Base-by-base conservation (phyloP, 30 jellyfish, hydroid and myxozoan species). In the Rhopilema esculentum region DNA sequence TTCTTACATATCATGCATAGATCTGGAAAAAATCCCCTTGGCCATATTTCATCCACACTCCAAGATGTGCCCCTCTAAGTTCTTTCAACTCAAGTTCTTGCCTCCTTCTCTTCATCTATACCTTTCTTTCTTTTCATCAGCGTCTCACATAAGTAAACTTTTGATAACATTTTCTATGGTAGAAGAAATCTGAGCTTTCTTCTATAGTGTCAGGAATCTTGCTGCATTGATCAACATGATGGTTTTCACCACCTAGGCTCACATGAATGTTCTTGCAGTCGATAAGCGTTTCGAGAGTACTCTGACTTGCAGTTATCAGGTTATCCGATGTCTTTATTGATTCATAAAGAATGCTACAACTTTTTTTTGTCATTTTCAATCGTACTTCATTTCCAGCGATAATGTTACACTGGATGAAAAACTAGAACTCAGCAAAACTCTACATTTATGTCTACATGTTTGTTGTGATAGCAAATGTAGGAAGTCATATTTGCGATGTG, bases 171-270 rank as follows among this genome's bases (percentile, higher is more conserved):
- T 84, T 29, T 53, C 86, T 51, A 27, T 70, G 79, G 52, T 27
- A 84, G 49, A 22, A 29, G 51, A 1, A 84, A 69, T 70, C 87
- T 15, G 30, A 61, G 18, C 4, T 27, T 21, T 63, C 79, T 19
- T 61, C 86, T 23, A 70, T 27, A 57, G 1, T 69, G 57, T 84
- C 92, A 27, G 92, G 81, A 84, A 84, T 84, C 87, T 50, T 53
- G 62, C 30, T 84, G 79, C 87, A 84, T 78, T 84, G 92, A 0
- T 84, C 87, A 31, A 50, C 73, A 79, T 72, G 92, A 69, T 30
- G 77, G 62, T 71, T 84, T 68, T 84, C 92, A 24, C 80, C 80
- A 1, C 92, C 92, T 32, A 72, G 80, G 33, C 78, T 49, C 75
- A 26, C 80, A 17, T 87, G 62, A n/a, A n/a, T 84, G 22, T 72